phyloP scores from a whole-genome alignment of 2,888 invertebrate species.

The Meloe dianella region DNA sequence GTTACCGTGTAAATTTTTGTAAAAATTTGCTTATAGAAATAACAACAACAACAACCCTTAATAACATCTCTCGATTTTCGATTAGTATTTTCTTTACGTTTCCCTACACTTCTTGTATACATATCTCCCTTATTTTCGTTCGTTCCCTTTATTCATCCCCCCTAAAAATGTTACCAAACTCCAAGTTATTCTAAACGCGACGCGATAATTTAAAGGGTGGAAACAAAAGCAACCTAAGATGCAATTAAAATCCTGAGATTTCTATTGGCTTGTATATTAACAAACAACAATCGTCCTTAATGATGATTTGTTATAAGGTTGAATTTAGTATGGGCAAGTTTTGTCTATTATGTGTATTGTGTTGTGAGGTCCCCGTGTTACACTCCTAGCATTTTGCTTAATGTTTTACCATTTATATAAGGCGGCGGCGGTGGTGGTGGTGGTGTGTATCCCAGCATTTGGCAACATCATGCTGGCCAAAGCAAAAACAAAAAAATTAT shows the following conservation, averaged over 20 bases:
- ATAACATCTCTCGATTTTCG: too few species aligned
- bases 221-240: constrained; percentile 61
- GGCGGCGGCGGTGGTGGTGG: background rate
- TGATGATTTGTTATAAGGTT: background rate
- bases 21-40: too few species aligned
- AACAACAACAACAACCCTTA: too few species aligned
- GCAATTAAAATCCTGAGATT: constrained; percentile 61
- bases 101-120: too few species aligned
- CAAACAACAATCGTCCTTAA: constrained; percentile 3
- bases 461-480: background rate
- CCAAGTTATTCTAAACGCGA: constrained; percentile 21
- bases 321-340: background rate
- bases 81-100: too few species aligned
- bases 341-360: constrained; percentile 40
- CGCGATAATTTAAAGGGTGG: constrained; percentile 56
- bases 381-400: constrained; percentile 53
- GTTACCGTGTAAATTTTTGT: too few species aligned
- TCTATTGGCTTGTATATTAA: constrained; percentile 53
- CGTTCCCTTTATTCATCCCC: background rate
- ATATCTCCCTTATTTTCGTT: background rate
- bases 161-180: constrained; percentile 17
- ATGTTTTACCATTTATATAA: constrained; percentile 53
- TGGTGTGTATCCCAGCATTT: constrained; percentile 39
- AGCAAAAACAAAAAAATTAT: too few species aligned
- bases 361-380: constrained; percentile 13